Evolutionary conservation across 2,888 invertebrate genomes (phyloP).

Genomic region (Oscheius sp.): DNA sequence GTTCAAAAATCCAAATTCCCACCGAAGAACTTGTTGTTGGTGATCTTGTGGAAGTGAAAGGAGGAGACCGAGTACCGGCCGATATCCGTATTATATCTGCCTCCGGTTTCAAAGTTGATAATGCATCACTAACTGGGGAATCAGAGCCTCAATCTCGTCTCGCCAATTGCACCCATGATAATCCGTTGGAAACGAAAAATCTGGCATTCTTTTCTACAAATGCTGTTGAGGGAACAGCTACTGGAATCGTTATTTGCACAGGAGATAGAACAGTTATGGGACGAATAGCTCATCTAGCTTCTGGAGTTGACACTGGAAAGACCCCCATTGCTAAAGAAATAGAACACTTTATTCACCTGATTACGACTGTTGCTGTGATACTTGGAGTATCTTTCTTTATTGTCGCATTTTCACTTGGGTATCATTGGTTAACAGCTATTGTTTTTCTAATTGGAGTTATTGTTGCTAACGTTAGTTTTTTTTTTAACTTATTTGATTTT

Average conservation of each 20-base stretch:
- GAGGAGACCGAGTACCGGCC: slow-evolving; percentile 97
- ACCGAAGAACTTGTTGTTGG: slow-evolving; percentile 88
- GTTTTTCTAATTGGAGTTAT: slow-evolving; percentile 98
- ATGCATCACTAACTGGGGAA: slow-evolving; percentile 75
- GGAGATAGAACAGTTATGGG: slow-evolving; percentile 75
- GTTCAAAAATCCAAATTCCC: slow-evolving; percentile 73
- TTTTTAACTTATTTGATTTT: no score
- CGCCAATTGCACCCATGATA: slow-evolving; percentile 73
- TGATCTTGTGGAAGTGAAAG: slow-evolving; percentile 97
- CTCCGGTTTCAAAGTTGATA: slow-evolving; percentile 86
- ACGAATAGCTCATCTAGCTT: slow-evolving; percentile 79
- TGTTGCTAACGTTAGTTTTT: slow-evolving; percentile 95
- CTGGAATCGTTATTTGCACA: slow-evolving; percentile 75
- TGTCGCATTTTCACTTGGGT: slow-evolving; percentile 94
- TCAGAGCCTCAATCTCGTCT: slow-evolving; percentile 74
- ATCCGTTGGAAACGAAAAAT: slow-evolving; percentile 74
- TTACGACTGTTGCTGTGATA: slow-evolving; percentile 70
- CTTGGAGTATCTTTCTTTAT: slow-evolving; percentile 91
- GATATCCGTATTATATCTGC: slow-evolving; percentile 94
- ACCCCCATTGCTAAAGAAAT: slow-evolving; percentile 99
- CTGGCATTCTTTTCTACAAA: slow-evolving; percentile 75
- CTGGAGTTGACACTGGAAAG: slow-evolving; percentile 90
- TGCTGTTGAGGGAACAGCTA: slow-evolving; percentile 74
- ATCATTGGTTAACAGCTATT: slow-evolving; percentile 94
- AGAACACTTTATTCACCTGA: slow-evolving; percentile 78